Evolutionary conservation across 2,888 invertebrate species (phyloP).

Genomic region (Ganaspis brasiliensis): DNA sequence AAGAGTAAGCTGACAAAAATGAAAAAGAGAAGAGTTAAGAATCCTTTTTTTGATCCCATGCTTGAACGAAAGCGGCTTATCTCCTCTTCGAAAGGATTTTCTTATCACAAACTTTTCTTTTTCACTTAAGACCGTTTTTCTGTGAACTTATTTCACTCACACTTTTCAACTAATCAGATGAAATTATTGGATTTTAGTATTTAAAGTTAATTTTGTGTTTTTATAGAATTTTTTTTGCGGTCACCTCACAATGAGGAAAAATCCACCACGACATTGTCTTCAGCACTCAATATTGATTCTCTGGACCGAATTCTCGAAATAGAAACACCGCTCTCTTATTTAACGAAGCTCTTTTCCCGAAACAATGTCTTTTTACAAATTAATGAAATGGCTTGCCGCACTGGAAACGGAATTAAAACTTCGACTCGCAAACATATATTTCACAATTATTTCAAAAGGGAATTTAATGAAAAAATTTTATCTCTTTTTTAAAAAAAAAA

Average conservation of each 20-base stretch:
- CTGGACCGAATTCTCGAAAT: conserved; percentile 36
- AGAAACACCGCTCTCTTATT: conserved; percentile 25
- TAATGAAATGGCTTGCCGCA: background rate
- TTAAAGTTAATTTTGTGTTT: background rate
- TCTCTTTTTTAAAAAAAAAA: background rate
- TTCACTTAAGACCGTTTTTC: background rate
- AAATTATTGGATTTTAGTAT: background rate
- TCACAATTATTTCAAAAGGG: background rate
- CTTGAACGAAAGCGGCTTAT: conserved; percentile 15
- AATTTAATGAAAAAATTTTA: background rate
- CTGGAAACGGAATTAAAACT: background rate
- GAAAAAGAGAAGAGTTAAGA: conserved; percentile 1
- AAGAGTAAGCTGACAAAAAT: background rate
- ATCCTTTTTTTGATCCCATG: conserved; percentile 36
- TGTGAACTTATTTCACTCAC: conserved; percentile 7
- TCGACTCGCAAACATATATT: background rate
- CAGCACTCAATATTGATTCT: conserved; percentile 30
- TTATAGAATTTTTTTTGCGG: background rate
- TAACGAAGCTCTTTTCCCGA: background rate
- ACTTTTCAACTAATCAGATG: background rate
- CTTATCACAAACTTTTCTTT: conserved; percentile 17
- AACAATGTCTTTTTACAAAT: conserved; percentile 7
- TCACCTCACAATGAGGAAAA: background rate
- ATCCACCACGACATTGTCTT: conserved; percentile 20
- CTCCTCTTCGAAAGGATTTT: background rate